Conservation (phyloP, 2,888 invertebrate genomes). For the Sericinus montela region DNA sequence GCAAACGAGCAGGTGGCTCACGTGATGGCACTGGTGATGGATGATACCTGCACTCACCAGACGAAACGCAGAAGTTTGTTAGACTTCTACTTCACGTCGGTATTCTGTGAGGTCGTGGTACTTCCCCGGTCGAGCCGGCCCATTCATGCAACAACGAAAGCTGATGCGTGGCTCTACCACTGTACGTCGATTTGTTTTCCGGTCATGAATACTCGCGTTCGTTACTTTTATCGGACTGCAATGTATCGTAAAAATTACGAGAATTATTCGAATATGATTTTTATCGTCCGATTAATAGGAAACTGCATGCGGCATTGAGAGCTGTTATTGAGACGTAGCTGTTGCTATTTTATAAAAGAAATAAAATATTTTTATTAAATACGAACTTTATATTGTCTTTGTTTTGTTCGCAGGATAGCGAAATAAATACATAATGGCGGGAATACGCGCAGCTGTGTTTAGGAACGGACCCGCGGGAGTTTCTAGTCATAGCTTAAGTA, state of each 20-base stretch:
- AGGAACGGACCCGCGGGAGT: slow-evolving; percentile 34
- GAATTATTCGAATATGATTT: slow-evolving; percentile 3
- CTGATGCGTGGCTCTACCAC: too few species aligned
- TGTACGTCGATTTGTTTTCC: slow-evolving; percentile 10
- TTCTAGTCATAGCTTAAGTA: slow-evolving; percentile 67
- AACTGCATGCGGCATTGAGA: not conserved
- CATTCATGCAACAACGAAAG: too few species aligned
- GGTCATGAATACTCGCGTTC: slow-evolving; percentile 8
- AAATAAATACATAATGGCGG: slow-evolving; percentile 48
- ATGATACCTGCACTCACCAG: too few species aligned
- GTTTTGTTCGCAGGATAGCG: slow-evolving; percentile 48
- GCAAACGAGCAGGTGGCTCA: too few species aligned
- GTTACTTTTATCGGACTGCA: slow-evolving; percentile 21
- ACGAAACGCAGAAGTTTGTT: too few species aligned
- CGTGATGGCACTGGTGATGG: too few species aligned
- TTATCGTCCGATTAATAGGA: slow-evolving; percentile 5
- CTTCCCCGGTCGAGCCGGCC: too few species aligned
- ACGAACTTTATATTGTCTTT: slow-evolving; percentile 9
- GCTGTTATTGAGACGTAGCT: not conserved
- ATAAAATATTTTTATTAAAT: too few species aligned
- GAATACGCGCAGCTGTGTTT: slow-evolving; percentile 39
- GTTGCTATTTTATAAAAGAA: not conserved
- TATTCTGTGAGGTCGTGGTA: too few species aligned
- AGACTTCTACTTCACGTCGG: too few species aligned
- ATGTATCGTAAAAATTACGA: slow-evolving; percentile 5